Evolutionary conservation across 2,113 vertebrate genomes (phyloP).

Genomic region (Himantopus leucocephalus): DNA sequence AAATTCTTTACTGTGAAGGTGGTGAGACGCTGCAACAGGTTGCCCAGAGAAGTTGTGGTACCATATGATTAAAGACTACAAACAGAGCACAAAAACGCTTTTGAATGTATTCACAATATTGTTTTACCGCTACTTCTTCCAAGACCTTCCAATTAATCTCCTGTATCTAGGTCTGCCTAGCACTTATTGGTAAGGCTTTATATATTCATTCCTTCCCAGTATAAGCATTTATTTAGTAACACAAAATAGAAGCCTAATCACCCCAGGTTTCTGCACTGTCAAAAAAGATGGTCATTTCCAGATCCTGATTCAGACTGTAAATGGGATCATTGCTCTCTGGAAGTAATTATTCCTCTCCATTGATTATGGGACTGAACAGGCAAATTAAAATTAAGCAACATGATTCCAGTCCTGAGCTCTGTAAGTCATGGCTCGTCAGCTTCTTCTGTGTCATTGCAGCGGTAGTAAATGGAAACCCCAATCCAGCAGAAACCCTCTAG

Average conservation of each 20-base stretch:
- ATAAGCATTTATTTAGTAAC: neutral
- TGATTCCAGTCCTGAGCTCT: neutral
- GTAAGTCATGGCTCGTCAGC: neutral
- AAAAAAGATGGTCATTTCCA: neutral
- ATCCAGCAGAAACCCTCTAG: neutral
- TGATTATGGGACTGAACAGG: neutral
- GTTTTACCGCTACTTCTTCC: neutral
- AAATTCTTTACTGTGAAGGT: neutral
- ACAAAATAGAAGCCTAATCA: neutral
- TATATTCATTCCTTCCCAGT: neutral
- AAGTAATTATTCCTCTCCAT: neutral
- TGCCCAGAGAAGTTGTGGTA: neutral
- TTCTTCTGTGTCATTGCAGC: neutral
- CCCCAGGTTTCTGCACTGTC: neutral
- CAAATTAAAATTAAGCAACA: constrained; percentile 5
- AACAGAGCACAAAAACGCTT: neutral
- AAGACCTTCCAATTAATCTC: neutral
- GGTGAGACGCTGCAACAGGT: neutral
- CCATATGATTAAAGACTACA: neutral
- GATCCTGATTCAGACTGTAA: neutral
- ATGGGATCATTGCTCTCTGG: neutral
- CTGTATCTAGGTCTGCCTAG: neutral
- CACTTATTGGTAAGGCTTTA: neutral
- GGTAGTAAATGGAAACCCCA: neutral
- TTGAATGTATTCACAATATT: neutral